phyloP scores from a whole-genome alignment of 1,140 invertebrate species.

The Bombus turneri region DNA sequence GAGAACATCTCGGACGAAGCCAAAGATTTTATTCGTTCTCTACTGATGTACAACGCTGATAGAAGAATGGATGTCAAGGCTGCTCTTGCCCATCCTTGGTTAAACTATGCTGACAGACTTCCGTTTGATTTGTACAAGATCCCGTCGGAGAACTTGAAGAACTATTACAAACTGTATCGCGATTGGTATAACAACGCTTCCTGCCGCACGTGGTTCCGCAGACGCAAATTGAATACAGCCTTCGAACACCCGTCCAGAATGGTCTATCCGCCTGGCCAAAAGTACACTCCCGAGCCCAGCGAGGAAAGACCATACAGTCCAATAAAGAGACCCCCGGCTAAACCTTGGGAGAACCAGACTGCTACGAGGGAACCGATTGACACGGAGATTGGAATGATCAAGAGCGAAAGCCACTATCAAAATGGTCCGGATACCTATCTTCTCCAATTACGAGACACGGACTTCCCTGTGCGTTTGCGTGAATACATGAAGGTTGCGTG shows the following conservation, averaged over 20 bases:
- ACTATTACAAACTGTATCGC: constrained; percentile 89
- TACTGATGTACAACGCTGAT: constrained; percentile 89
- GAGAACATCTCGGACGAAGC: constrained; percentile 90
- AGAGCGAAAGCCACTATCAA: constrained; percentile 95
- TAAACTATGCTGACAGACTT: constrained; percentile 87
- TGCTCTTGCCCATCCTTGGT: constrained; percentile 94
- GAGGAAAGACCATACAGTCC: constrained; percentile 84
- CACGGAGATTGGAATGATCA: constrained; percentile 91
- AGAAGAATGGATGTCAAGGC: constrained; percentile 90
- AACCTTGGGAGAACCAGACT: constrained; percentile 87
- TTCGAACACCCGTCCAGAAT: constrained; percentile 95
- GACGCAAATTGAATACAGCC: constrained; percentile 90
- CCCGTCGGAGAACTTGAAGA: constrained; percentile 88
- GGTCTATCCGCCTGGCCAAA: constrained; percentile 94
- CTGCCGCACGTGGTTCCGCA: constrained; percentile 92
- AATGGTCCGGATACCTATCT: constrained; percentile 98
- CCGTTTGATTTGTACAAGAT: constrained; percentile 87
- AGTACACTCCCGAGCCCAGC: constrained; percentile 87
- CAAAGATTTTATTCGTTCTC: constrained; percentile 93
- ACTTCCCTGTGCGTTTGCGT: constrained; percentile 94
- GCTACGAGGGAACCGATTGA: constrained; percentile 91
- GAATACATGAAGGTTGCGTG: constrained; percentile 96
- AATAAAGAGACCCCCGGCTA: constrained; percentile 81
- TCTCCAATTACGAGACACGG: constrained; percentile 94
- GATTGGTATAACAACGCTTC: constrained; percentile 95